Percentiles rank a stretch among this genome's conserved stretches.
These are phyloP conservation scores for Phalacrocorax brasilianus DNA, from an alignment of 2,113 vertebrate species.

Conservation along the genomic window DNA sequence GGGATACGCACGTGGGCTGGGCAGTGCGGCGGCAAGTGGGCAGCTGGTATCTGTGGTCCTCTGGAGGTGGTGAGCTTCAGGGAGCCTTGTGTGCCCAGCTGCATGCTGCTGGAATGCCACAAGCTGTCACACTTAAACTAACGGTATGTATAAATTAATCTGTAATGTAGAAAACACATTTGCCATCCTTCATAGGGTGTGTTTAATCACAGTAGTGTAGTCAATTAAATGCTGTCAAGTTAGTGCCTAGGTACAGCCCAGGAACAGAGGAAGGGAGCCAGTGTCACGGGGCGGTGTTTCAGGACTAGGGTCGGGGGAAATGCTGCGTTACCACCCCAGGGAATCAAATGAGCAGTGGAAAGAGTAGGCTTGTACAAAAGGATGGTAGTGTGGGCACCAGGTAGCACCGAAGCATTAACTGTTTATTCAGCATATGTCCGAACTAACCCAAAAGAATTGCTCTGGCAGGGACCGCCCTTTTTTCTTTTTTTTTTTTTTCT, in stretches of 20 bases:
- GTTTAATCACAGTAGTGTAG: accelerated
- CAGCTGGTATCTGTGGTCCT: too few species aligned
- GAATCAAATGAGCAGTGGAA: not conserved
- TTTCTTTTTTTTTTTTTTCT: not conserved
- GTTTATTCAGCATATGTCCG: not conserved
- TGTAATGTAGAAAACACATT: not conserved
- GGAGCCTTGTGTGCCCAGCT: not conserved
- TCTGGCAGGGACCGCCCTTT: not conserved
- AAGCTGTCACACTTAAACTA: slow-evolving; percentile 1
- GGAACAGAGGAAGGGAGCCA: not conserved
- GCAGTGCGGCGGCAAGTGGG: not conserved
- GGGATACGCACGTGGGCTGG: not conserved
- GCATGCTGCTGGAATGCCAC: not conserved
- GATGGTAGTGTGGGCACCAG: too few species aligned
- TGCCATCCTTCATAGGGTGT: not conserved
- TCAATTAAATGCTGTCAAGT: not conserved
- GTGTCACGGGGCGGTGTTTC: not conserved
- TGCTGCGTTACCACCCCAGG: not conserved
- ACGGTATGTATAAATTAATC: not conserved
- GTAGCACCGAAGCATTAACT: not conserved
- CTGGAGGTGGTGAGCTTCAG: not conserved
- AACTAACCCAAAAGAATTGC: not conserved
- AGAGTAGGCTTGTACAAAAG: accelerated
- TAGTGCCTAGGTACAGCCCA: not conserved
- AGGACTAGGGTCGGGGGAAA: accelerated